A percentile compares a stretch with the other conserved stretches of the same genome.
Evolutionary conservation across 2,797 vertebrate species (phyloP).

Genomic region (Squalus acanthias): DNA sequence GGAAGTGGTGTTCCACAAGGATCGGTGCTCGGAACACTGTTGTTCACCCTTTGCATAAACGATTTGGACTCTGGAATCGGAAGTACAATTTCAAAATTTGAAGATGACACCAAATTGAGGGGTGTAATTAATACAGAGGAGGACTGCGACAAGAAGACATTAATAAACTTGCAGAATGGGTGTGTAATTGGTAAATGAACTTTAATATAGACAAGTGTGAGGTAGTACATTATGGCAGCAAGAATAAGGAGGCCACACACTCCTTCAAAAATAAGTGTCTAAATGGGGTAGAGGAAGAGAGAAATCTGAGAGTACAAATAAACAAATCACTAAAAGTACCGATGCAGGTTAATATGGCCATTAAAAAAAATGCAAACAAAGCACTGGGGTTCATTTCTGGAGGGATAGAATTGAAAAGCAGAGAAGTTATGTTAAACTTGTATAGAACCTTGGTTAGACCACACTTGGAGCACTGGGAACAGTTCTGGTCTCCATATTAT

Average conservation of each 20-base stretch:
- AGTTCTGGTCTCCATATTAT: not conserved
- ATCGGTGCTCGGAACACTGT: too few species aligned
- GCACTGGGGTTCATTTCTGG: not conserved
- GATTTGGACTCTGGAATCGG: too few species aligned
- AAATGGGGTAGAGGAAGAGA: not conserved
- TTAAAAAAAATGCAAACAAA: not conserved
- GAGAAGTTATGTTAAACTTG: not conserved
- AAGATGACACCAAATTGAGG: too few species aligned
- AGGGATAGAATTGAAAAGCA: not conserved
- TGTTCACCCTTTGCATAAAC: too few species aligned
- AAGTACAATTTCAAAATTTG: too few species aligned
- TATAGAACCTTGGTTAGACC: not conserved
- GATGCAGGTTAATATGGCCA: not conserved
- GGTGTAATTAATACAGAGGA: too few species aligned
- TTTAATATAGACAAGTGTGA: not conserved
- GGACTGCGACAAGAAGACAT: not conserved
- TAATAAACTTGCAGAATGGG: not conserved
- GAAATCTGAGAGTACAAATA: not conserved
- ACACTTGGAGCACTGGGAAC: not conserved
- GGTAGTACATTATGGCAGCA: not conserved
- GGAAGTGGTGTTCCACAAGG: too few species aligned
- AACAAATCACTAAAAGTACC: not conserved
- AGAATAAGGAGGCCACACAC: not conserved
- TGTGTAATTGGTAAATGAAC: not conserved
- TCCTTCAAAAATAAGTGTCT: not conserved